Evolutionary conservation across 2,888 invertebrate species (phyloP), one percentile per base, ranked within the genome.

Genomic region (Zelleria hepariella): DNA sequence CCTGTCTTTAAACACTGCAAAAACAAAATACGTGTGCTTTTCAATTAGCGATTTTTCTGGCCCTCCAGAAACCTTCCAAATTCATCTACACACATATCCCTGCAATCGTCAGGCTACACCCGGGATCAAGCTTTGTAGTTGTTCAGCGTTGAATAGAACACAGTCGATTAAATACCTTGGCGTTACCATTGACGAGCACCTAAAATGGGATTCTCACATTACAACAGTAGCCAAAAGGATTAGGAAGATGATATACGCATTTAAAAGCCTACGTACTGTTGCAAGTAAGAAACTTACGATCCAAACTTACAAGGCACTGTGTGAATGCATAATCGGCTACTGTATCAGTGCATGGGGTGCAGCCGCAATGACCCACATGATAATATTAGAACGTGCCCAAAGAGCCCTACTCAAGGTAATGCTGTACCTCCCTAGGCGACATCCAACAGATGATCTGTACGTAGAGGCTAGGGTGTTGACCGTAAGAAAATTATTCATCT

Each of bases 1-100:
- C 23, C 26, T 60, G 1, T 32, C 60, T 2, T 20, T 60, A 1
- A 60, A 60, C n/a, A 7, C 23, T 0, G 10, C 6, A 5, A 60
- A 60, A 57, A 57, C 60, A 21, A 56, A 57, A 23, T 51, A 24
- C 52, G 5, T 60, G 2, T 60, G 57, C 47, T 60, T 58, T 6
- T 5, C 21, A 18, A 27, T 42, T 25, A 49, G 18, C 2, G 3
- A 7, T n/a, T n/a, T 25, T 4, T n/a, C 2, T 6, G n/a, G 15
- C 20, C 49, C 49, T 1, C 4, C 4, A 5, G 6, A 24, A 6
- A 47, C 18, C 15, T 26, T 48, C 49, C 10, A 58, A 26, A 10
- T 25, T 23, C 2, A 1, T 24, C 1, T 23, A 3, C 58, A 58
- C 20, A 49, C n/a, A n/a, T 49, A 48, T 48, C 25, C 48, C 5